These are phyloP conservation scores for Podarcis cretensis DNA, from an alignment of 2,113 vertebrate species.

Conservation along the genomic window DNA sequence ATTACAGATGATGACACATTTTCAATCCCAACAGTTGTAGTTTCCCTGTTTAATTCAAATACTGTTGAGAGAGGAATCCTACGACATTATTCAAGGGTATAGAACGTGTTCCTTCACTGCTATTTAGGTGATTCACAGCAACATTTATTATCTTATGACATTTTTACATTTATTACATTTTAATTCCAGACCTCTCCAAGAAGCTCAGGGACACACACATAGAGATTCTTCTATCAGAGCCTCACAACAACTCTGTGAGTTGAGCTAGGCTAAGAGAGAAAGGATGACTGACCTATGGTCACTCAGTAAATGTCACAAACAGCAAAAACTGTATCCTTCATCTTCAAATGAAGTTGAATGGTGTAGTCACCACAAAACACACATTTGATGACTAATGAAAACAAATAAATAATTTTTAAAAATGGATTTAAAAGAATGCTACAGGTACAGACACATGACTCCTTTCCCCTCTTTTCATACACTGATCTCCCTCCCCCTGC, in stretches of 20 bases:
- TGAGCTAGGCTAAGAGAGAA: neutral
- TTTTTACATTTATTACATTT: neutral
- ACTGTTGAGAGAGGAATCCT: constrained; percentile 14
- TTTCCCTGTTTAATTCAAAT: constrained; percentile 39
- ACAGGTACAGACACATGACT: neutral
- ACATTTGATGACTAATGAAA: neutral
- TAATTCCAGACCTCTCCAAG: neutral
- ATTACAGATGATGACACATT: constrained; percentile 45
- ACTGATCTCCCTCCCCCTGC: neutral
- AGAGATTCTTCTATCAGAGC: neutral
- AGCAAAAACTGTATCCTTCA: neutral
- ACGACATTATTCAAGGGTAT: constrained; percentile 15
- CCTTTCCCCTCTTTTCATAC: neutral
- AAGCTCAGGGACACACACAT: neutral
- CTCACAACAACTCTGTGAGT: neutral
- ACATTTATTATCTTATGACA: neutral
- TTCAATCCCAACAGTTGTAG: neutral
- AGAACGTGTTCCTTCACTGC: constrained; percentile 11
- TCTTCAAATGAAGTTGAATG: neutral
- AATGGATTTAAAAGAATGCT: neutral
- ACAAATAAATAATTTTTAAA: neutral
- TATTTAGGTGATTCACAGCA: constrained; percentile 26
- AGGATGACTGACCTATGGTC: neutral
- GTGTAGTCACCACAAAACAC: neutral
- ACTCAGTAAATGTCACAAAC: neutral